Percentiles rank a stretch among this genome's conserved stretches.
Evolutionary conservation across 2,888 invertebrate genomes (phyloP).

Genomic region (Philhelius pedissequus): DNA sequence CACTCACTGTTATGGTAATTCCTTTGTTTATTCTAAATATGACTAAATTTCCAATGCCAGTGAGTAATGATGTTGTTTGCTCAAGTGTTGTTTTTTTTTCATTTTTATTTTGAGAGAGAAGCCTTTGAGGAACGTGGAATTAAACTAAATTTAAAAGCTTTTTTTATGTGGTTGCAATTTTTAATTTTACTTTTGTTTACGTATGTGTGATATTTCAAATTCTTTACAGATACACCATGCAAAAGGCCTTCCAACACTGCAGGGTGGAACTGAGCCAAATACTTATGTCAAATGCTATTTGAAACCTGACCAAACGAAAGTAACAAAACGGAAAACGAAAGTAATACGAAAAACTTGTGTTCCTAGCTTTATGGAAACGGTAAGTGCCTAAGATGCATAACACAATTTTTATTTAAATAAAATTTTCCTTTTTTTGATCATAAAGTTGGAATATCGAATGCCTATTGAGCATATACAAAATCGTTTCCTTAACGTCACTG

Average conservation of each 20-base stretch:
- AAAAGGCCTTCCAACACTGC: constrained; percentile 89
- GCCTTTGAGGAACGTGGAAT: background rate
- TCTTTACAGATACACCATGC: constrained; percentile 86
- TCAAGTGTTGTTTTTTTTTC: background rate
- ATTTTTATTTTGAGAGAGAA: background rate
- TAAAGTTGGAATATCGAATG: constrained; percentile 93
- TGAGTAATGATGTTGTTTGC: background rate
- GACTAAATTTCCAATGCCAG: background rate
- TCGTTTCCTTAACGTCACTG: constrained; percentile 92
- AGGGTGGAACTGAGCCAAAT: constrained; percentile 90
- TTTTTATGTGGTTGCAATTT: background rate
- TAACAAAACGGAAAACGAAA: constrained; percentile 97
- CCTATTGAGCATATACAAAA: constrained; percentile 87
- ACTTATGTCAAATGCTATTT: constrained; percentile 95
- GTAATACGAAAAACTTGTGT: constrained; percentile 94
- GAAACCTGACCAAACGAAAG: constrained; percentile 93
- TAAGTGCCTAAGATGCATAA: constrained; percentile 76
- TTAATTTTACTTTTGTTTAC: background rate
- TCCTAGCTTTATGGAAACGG: constrained; percentile 99
- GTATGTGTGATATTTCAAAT: background rate
- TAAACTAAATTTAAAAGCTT: background rate
- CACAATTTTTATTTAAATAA: background rate
- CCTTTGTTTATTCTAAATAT: background rate
- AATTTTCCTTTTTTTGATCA: background rate
- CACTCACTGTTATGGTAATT: constrained; percentile 87